Evolutionary conservation across 1,140 invertebrate species (phyloP).

Genomic region (Nymphalis io): DNA sequence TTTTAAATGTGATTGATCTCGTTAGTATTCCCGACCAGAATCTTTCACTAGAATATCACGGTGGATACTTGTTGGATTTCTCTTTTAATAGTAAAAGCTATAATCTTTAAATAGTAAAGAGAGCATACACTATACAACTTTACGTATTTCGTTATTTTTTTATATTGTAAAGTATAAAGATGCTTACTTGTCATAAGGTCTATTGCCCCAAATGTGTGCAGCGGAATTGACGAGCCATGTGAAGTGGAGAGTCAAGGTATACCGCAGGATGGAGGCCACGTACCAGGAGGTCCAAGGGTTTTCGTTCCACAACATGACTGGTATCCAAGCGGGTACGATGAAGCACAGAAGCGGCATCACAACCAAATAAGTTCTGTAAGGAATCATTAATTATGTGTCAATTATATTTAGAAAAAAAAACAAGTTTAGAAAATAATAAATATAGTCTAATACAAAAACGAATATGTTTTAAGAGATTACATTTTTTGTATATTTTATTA

Average conservation of each 20-base stretch:
- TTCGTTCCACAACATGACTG: slow-evolving; percentile 90
- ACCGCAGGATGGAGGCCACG: slow-evolving; percentile 81
- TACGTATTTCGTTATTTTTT: background rate
- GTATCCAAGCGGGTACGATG: slow-evolving; percentile 81
- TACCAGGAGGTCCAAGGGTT: slow-evolving; percentile 82
- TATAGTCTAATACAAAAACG: background rate
- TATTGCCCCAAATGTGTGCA: slow-evolving; percentile 89
- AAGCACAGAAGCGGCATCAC: slow-evolving; percentile 89
- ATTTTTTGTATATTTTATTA: too few species aligned
- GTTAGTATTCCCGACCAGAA: too few species aligned
- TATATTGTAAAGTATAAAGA: background rate
- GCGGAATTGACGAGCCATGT: slow-evolving; percentile 95
- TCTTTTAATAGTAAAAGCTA: too few species aligned
- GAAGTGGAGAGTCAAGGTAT: slow-evolving; percentile 85
- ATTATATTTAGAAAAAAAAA: background rate
- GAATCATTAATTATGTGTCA: background rate
- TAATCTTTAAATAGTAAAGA: too few species aligned
- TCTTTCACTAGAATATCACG: too few species aligned
- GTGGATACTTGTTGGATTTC: too few species aligned
- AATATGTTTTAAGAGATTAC: too few species aligned
- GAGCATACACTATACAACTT: too few species aligned
- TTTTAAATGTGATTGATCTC: too few species aligned
- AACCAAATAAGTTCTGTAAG: slow-evolving; percentile 85
- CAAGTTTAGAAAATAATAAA: background rate
- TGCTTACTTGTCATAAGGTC: slow-evolving; percentile 83